Evolutionary conservation across 1,140 invertebrate genomes (phyloP).

Genomic region (Caligus rogercresseyi): DNA sequence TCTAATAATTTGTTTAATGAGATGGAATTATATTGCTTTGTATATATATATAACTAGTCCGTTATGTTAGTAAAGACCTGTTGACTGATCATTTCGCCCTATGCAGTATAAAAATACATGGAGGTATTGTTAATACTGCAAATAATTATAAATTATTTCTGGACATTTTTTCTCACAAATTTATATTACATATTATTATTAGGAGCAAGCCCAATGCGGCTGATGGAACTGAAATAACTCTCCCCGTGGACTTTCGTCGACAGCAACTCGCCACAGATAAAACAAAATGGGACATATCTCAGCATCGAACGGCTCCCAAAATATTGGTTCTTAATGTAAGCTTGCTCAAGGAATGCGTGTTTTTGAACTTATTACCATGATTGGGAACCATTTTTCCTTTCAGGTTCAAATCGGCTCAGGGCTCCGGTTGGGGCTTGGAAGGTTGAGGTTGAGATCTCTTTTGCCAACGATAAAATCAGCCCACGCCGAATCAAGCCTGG

Average conservation of each 20-base stretch:
- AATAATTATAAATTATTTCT: too few species aligned
- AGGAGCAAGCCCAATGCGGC: neutral
- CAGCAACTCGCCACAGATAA: neutral
- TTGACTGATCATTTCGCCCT: too few species aligned
- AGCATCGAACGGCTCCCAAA: neutral
- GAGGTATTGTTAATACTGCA: too few species aligned
- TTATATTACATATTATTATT: too few species aligned
- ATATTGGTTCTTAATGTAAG: neutral
- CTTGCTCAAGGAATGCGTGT: neutral
- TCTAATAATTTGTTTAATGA: too few species aligned
- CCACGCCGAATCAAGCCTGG: neutral
- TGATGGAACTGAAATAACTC: neutral
- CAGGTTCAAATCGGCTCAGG: neutral
- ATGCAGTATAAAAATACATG: too few species aligned
- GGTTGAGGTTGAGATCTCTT: neutral
- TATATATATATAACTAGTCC: too few species aligned
- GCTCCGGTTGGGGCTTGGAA: neutral
- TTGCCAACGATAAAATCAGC: neutral
- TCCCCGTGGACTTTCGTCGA: neutral
- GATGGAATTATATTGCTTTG: too few species aligned
- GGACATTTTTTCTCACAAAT: too few species aligned
- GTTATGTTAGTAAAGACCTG: too few species aligned
- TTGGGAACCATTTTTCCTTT: neutral
- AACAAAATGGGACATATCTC: neutral
- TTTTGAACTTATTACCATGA: neutral